Conservation (phyloP, 2,888 invertebrate species). For the Metalampra italica region DNA sequence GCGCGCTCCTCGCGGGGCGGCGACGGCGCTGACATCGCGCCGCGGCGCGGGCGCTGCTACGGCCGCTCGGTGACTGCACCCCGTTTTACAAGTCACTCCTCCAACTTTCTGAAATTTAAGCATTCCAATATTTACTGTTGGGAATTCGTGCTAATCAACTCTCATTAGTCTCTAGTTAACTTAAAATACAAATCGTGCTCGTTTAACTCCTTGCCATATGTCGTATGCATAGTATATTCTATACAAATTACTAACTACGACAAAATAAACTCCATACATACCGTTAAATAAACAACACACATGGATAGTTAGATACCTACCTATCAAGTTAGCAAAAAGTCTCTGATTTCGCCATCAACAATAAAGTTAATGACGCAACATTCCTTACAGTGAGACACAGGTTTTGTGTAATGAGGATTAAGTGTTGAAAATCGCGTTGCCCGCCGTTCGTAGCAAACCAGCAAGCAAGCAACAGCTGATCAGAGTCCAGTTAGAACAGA, state of each 20-base stretch:
- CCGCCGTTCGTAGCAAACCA: too few species aligned
- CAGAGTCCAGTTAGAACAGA: constrained; percentile 74
- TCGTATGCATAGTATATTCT: too few species aligned
- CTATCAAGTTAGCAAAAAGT: neutral
- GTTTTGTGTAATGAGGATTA: neutral
- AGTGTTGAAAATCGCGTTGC: neutral
- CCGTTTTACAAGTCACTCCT: constrained; percentile 55
- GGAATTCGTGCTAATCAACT: neutral
- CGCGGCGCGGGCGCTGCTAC: constrained; percentile 51
- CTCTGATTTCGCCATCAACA: neutral
- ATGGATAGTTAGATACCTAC: neutral
- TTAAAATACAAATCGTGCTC: constrained; percentile 22
- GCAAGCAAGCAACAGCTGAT: constrained; percentile 70
- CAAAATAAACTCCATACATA: too few species aligned
- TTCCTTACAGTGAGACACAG: neutral
- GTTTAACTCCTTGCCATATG: constrained; percentile 15
- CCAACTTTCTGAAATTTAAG: constrained; percentile 55
- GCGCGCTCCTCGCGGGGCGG: constrained; percentile 68
- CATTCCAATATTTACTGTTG: neutral
- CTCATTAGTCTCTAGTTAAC: neutral
- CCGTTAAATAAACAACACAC: neutral
- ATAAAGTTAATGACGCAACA: neutral
- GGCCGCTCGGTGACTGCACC: constrained; percentile 62
- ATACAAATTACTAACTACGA: too few species aligned
- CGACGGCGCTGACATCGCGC: constrained; percentile 69